Base-by-base conservation (phyloP, 2,888 invertebrate genomes). In the Agonum fuliginosum region DNA sequence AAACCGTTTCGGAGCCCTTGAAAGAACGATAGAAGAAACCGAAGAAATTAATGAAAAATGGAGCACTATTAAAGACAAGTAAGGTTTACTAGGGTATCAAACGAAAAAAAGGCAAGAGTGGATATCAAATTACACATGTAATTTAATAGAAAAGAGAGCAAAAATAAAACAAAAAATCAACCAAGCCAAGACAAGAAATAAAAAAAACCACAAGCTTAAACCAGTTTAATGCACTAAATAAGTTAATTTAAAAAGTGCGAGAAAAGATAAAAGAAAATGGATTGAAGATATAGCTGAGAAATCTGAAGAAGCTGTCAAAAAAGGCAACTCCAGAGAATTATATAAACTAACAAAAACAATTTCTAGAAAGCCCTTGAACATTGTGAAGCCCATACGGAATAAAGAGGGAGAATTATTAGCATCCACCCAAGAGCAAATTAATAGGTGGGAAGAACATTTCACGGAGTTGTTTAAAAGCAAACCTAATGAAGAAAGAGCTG, bases 51-150 rank as follows among this genome's bases (percentile, higher is more conserved):
- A 54, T n/a, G 12, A 54, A 12, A 54, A 54, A 24, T 54, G 54
- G 24, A 54, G 8, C n/a, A 24, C 12, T n/a, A 24, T 54, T 24
- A 24, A 22, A 54, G 12, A 6, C 27, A 27, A 12, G 24, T 22
- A 27, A 54, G 54, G 27, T 22, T 2, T 24, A 54, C 54, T 54
- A 12, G 54, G 54, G n/a, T 24, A 22, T n/a, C 54, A 24, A 54
- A 24, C 54, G 24, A 22, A 54, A n/a, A 43, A n/a, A 54, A 54
- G 54, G 12, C 22, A 54, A 24, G 24, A 54, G n/a, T 54, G 54
- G 54, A 27, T 54, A 54, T 24, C 54, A 24, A 12, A 24, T 10
- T 24, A 22, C n/a, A 54, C 54, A 24, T 48, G 48, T 19, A 8
- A 48, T 17, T 10, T 48, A 48, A 48, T 54, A 24, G 24, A 24